Percentiles rank a stretch among this genome's conserved stretches.
phyloP scores from a whole-genome alignment of 2,888 invertebrate species.

The Mayetiola destructor region DNA sequence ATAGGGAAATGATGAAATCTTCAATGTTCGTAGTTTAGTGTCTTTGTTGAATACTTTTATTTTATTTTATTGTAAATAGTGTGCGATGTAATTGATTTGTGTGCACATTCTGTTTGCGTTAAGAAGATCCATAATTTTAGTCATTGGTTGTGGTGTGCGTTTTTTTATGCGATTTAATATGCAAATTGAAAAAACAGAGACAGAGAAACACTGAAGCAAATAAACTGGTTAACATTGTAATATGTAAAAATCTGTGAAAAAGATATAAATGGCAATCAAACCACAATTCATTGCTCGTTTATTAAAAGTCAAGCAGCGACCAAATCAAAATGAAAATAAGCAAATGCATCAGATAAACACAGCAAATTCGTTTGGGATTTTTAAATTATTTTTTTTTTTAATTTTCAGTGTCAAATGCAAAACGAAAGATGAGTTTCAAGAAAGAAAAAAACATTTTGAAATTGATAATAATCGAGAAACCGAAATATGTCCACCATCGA shows the following conservation, averaged over 20 bases:
- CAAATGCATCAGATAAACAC: slow-evolving; percentile 3
- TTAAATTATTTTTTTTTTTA: no score
- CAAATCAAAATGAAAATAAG: neutral
- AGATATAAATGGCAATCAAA: slow-evolving; percentile 1
- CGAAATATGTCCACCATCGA: slow-evolving; percentile 1
- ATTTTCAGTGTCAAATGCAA: no score
- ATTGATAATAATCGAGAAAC: neutral
- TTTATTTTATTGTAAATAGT: neutral
- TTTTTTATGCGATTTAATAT: neutral
- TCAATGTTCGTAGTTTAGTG: no score
- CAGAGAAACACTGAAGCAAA: neutral
- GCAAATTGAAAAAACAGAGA: neutral
- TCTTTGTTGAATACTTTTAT: no score
- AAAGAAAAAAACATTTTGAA: neutral
- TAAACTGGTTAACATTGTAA: slow-evolving; percentile 12
- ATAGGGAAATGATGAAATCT: no score
- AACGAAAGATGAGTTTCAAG: neutral
- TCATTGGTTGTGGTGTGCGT: neutral
- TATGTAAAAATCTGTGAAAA: neutral
- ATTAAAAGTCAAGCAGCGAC: neutral
- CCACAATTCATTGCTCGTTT: neutral
- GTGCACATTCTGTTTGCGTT: slow-evolving; percentile 2
- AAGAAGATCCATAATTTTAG: slow-evolving; percentile 8
- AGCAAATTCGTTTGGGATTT: no score
- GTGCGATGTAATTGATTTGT: slow-evolving; percentile 10